Base-by-base conservation (phyloP, 2,888 invertebrate genomes). In the Nomada fabriciana region DNA sequence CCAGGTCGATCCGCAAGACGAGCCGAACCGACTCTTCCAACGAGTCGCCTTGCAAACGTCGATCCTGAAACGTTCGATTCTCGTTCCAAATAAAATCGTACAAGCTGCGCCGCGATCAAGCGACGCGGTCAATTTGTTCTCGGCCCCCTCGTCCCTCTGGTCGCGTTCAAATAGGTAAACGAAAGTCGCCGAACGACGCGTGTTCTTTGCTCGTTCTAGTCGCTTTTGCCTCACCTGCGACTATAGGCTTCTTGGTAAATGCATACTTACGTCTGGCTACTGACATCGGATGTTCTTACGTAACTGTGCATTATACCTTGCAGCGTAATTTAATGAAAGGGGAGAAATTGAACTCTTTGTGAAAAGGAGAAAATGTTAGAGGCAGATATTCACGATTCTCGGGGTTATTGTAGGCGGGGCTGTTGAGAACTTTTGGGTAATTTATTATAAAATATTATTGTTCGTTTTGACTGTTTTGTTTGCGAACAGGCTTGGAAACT, bases 1-100 rank as follows among this genome's bases (percentile, higher is more conserved):
- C 23, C 13, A 23, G 57, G 20, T 71, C 59, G 47, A 52, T 36
- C 47, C 50, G 60, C 70, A 52, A 52, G 70, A 60, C 70, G 47
- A 11, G 29, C 25, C 59, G n/a, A 25, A 23, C 25, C n/a, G 47
- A 23, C 47, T 42, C 29, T 57, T 69, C 57, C 25, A 29, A 36
- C 36, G 43, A 18, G 36, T 20, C 71, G 57, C 29, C 25, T 55
- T 50, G 29, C 36, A 29, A 29, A 47, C 57, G 61, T 47, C 59
- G 55, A 76, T 78, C 72, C 53, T 57, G 63, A 85, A 81, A 84
- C 76, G 76, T 78, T 71, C 73, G 72, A 73, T 80, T 77, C 55
- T 25, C 77, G 67, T 82, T 63, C 63, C 64, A 65, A 70, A 72
- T 82, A 67, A 76, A 70, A 79, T 57, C 75, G 75, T 57, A 79